These are phyloP conservation scores for Lamellibrachia luymesi DNA, from an alignment of 1,140 invertebrate genomes.

Conservation along the genomic window DNA sequence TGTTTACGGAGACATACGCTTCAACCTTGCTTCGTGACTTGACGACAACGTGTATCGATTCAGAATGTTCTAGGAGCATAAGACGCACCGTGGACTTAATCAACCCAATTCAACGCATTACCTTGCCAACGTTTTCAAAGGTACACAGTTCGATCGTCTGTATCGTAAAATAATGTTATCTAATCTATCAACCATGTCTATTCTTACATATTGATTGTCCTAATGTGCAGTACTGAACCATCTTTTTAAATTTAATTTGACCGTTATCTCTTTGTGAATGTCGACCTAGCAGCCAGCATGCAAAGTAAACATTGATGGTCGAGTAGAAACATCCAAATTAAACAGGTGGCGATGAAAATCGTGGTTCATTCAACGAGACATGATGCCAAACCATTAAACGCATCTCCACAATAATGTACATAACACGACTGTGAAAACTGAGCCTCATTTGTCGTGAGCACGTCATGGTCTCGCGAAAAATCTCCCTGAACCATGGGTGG, in stretches of 20 bases:
- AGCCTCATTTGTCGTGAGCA: neutral
- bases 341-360: no score
- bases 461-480: neutral
- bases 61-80: neutral
- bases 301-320: no score
- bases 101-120: neutral
- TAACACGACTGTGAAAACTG: neutral
- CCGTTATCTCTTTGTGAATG: no score
- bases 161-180: no score
- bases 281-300: no score
- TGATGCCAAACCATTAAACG: neutral
- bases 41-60: neutral
- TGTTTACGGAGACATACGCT: neutral
- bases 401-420: neutral
- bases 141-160: neutral
- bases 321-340: no score
- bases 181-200: no score
- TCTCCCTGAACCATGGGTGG: neutral
- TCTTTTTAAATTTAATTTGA: no score
- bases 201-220: no score
- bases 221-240: no score
- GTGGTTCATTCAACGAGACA: neutral
- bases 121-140: neutral
- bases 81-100: neutral
- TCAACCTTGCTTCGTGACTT: neutral